Base-by-base conservation (phyloP, 2,888 invertebrate species). In the Dendrolimus houi region DNA sequence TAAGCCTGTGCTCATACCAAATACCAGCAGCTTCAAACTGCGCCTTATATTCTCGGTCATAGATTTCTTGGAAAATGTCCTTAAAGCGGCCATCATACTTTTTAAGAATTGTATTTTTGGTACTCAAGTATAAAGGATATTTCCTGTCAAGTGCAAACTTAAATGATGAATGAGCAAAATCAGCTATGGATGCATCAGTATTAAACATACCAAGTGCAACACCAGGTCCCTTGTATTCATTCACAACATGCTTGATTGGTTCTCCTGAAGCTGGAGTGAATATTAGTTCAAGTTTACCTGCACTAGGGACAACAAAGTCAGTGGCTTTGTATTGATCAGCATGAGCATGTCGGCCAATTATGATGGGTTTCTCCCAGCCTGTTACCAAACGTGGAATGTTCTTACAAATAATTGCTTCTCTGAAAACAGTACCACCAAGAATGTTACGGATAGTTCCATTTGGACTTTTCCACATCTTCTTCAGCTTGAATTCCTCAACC, bases 301-400 rank as follows among this genome's bases (percentile, higher is more conserved):
- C 93, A 8, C 96, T 95, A 56, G 98, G 98, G 0, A 99, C 97
- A 10, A 99, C 93, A 85, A 99, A 98, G 85, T 99, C 99, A 12
- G 97, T 98, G 0, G 99, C 99, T 87, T 97, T 97, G 83, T 98
- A 98, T 83, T 98, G 99, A 89, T 99, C 99, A 52, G 97, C 99
- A 79, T 99, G 97, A 57, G 99, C 99, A 80, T 99, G 99, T 91
- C 99, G 96, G 3, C 99, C 99, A 75, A 99, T 99, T 58, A 99
- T 96, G 68, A 99, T 99, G 8, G 99, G 98, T 74, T 98, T 95
- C 55, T 94, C 94, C 99, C 99, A 99, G 52, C 97, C 95, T 54
- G 95, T 94, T 0, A 99, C 99, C 59, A 99, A 92, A 63, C 98
- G 94, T 9, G 99, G 99, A 82, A 99, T 97, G 82, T 99, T 97